Base-by-base conservation (phyloP, 2,888 invertebrate species). In the Zele albiditarsus region DNA sequence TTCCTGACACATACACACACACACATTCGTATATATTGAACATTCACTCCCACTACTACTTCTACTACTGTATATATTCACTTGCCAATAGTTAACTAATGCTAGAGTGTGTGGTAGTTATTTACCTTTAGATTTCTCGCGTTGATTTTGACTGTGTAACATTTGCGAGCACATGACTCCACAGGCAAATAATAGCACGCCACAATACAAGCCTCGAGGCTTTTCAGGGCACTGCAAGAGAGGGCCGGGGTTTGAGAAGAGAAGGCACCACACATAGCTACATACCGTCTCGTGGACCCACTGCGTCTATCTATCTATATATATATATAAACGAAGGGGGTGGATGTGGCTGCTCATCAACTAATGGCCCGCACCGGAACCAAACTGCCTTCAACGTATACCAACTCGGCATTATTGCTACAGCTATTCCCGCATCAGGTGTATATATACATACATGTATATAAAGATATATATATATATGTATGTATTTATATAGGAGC, bases 321-420 rank as follows among this genome's bases (percentile, higher is more conserved):
- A 71, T 62, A 62, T 25, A 28, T 25, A 53, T 46, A 28, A n/a
- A 53, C 5, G 10, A 53, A 80, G 77, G 80, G 78, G 82, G 78
- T 80, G 81, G 83, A 84, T 82, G 84, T 81, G 85, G 82, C 80
- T 86, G 85, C 88, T 89, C 89, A 89, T 89, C 89, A 89, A 88
- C 89, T 89, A 89, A 89, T 89, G 89, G 89, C 85, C 88, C 88
- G 86, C 84, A 87, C 87, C 87, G 87, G 87, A 88, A 87, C 86
- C 85, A 84, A 87, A 85, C 86, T 85, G 80, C 70, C 58, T 42
- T 38, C 63, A 71, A 58, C 72, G 38, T 69, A 60, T 63, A 63
- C 63, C 33, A 63, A 63, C 63, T 63, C 38, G 28, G 28, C 38
- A 33, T 38, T 63, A 20, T 28, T 71, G 14, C 60, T 28, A 20